Percentiles rank a stretch among this genome's conserved stretches.
phyloP scores from a whole-genome alignment of 2,888 invertebrate genomes.

The Selenia dentaria region DNA sequence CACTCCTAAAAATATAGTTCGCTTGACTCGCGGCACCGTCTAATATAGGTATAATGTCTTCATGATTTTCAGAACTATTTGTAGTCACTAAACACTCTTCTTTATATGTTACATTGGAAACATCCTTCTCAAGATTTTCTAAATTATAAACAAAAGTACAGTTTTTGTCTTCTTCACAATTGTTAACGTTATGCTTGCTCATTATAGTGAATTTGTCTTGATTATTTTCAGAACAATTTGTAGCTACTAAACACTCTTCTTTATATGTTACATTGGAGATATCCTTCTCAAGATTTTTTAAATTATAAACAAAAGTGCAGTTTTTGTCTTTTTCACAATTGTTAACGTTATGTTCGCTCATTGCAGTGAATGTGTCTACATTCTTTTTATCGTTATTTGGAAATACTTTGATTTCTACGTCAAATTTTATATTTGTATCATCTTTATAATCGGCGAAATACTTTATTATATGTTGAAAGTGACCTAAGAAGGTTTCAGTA shows the following conservation, averaged over 20 bases:
- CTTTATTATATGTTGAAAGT: slow-evolving; percentile 51
- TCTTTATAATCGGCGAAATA: slow-evolving; percentile 48
- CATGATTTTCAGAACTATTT: slow-evolving; percentile 19
- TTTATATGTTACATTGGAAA: background rate
- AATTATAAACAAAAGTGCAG: slow-evolving; percentile 18
- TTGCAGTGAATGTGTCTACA: slow-evolving; percentile 22
- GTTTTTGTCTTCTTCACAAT: slow-evolving; percentile 13
- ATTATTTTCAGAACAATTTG: slow-evolving; percentile 13
- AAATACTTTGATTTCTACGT: slow-evolving; percentile 58
- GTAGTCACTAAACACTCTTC: slow-evolving; percentile 2
- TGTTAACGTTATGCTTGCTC: slow-evolving; percentile 11
- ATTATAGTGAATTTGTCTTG: slow-evolving; percentile 44
- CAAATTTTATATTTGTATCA: slow-evolving; percentile 55
- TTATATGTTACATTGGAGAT: background rate
- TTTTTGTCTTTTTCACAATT: slow-evolving; percentile 13
- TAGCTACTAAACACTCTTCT: slow-evolving; percentile 2
- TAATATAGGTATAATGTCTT: slow-evolving; percentile 58
- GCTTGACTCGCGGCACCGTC: slow-evolving; percentile 57
- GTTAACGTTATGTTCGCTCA: slow-evolving; percentile 12
- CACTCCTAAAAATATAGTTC: slow-evolving; percentile 49
- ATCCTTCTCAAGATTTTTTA: slow-evolving; percentile 1
- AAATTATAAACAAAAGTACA: slow-evolving; percentile 19
- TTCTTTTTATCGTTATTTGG: slow-evolving; percentile 36
- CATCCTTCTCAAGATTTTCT: background rate
- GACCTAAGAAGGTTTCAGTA: slow-evolving; percentile 35